Evolutionary conservation across 2,888 invertebrate genomes (phyloP), one percentile per base, ranked within the genome.

Genomic region (Euplexia lucipara): DNA sequence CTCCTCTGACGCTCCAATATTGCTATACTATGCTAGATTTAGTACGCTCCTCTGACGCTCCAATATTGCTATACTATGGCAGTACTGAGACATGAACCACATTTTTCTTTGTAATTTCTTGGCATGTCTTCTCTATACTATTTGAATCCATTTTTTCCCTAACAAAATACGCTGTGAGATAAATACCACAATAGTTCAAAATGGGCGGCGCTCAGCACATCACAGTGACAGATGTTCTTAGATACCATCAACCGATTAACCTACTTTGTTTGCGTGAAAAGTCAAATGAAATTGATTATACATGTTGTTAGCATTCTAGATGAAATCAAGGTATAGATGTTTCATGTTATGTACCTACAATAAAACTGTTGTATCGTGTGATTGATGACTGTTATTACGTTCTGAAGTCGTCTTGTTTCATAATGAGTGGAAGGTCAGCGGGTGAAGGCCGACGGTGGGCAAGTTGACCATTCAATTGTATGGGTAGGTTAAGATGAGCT

Each of bases 361-460:
- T 71, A 53, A 53, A 42, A 69, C 51, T 67, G 58, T 35, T 45
- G 48, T 66, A 64, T 51, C 44, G 42, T 51, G 59, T 64, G 81
- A 78, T 80, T 65, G 71, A 80, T 37, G 68, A 71, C 51, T 57
- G 60, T 30, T 78, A 78, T 75, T 71, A 78, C 45, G 45, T 37
- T 72, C n/a, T 34, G 35, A 44, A 63, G 63, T 52, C 60, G 58
- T 82, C 78, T 52, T 62, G 58, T 82, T 80, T 72, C 49, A 53
- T 65, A 67, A 71, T 58, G 41, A 58, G 54, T 69, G 42, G 54
- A 63, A 75, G 71, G 75, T 66, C 52, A 58, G 1, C 18, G 41
- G 49, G 68, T 59, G 64, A 80, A 81, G 83, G 83, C 68, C 60
- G 37, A 2, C 14, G 6, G 54, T 34, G 39, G 30, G 26, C 14